phyloP scores from a whole-genome alignment of 2,113 vertebrate genomes.

The Pteruthius melanotis region DNA sequence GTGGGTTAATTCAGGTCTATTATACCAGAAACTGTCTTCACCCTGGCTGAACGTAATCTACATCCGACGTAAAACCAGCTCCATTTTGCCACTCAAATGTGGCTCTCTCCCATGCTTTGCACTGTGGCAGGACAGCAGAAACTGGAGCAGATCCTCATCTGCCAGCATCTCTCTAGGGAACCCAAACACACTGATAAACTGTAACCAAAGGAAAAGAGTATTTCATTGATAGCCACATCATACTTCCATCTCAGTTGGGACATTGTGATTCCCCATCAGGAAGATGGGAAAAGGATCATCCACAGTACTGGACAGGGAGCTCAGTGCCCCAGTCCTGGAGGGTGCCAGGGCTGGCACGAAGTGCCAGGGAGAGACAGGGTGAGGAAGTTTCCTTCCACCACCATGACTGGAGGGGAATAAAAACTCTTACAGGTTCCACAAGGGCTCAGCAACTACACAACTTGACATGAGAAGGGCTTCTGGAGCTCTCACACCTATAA shows the following conservation, averaged over 20 bases:
- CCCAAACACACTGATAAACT: neutral
- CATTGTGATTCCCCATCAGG: neutral
- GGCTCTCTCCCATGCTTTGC: neutral
- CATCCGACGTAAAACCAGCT: neutral
- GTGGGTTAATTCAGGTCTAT: neutral
- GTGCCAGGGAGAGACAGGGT: neutral
- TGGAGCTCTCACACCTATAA: neutral
- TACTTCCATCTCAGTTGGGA: neutral
- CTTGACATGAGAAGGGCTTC: neutral
- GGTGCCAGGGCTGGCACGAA: no score
- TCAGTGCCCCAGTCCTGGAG: accelerated
- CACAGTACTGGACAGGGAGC: accelerated
- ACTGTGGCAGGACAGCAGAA: neutral
- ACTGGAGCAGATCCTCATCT: neutral
- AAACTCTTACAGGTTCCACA: neutral
- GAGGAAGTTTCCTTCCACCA: neutral
- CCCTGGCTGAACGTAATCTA: neutral
- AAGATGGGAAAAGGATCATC: neutral
- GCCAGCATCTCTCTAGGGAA: neutral
- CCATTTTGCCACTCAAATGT: neutral
- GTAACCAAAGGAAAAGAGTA: neutral
- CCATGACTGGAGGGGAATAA: accelerated
- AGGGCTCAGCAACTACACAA: neutral
- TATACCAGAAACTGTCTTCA: neutral
- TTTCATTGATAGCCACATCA: neutral